Conservation (phyloP, 37 sponge, comb jelly and placozoan species). For the Theonella swinhoei region DNA sequence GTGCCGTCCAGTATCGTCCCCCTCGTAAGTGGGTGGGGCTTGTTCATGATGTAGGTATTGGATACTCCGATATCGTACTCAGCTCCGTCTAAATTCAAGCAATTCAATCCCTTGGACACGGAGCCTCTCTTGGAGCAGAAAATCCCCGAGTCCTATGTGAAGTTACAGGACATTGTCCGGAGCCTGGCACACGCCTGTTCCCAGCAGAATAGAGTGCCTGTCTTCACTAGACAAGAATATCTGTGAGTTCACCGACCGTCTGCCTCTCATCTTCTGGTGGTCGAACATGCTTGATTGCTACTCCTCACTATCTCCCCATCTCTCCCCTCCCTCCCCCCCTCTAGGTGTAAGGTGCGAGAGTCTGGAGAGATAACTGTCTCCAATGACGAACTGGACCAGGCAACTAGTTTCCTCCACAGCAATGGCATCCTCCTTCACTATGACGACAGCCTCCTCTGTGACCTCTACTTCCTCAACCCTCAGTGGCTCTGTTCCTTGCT, state of each 20-base stretch:
- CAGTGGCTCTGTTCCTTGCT: constrained; percentile 84
- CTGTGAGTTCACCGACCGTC: constrained; percentile 27
- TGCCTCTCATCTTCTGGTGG: constrained; percentile 17
- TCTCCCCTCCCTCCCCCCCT: neutral
- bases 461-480: constrained; percentile 84
- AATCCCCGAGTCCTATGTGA: constrained; percentile 71
- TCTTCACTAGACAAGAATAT: constrained; percentile 53
- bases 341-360: neutral
- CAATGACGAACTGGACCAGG: constrained; percentile 67
- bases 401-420: constrained; percentile 75
- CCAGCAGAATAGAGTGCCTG: constrained; percentile 38
- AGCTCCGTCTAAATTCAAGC: constrained; percentile 1
- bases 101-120: too few species aligned
- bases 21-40: constrained; percentile 46
- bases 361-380: constrained; percentile 1
- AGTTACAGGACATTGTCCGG: constrained; percentile 60
- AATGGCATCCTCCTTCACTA: constrained; percentile 87
- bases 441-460: constrained; percentile 50
- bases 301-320: too few species aligned
- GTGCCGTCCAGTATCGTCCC: constrained; percentile 44
- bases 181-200: constrained; percentile 30
- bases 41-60: too few species aligned
- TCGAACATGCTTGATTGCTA: neutral
- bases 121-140: constrained; percentile 57
- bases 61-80: too few species aligned